These are phyloP conservation scores for Todus mexicanus DNA, from an alignment of 2,797 vertebrate genomes.

Conservation along the genomic window DNA sequence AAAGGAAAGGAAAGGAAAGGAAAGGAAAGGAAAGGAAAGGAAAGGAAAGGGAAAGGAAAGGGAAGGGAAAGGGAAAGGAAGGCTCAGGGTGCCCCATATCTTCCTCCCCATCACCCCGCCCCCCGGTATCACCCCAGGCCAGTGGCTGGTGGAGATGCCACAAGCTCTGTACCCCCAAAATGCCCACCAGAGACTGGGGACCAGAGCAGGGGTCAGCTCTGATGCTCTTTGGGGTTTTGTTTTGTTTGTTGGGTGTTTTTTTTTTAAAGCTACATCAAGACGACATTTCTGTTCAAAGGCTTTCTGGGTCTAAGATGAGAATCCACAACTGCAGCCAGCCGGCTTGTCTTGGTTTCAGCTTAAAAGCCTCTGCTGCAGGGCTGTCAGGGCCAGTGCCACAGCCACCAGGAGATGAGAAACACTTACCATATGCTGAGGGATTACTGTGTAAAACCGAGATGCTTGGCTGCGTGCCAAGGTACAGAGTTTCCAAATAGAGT, in stretches of 20 bases:
- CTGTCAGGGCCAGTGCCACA: neutral
- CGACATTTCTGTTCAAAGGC: neutral
- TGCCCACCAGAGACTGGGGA: fast-evolving
- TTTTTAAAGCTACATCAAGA: neutral
- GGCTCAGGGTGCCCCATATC: neutral
- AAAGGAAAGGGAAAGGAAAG: neutral
- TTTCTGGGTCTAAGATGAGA: neutral
- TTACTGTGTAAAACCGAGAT: slow-evolving; percentile 65
- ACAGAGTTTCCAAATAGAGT: slow-evolving; percentile 76
- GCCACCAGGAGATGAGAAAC: slow-evolving; percentile 27
- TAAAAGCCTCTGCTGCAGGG: neutral
- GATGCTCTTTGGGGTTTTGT: neutral
- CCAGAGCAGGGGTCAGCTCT: neutral
- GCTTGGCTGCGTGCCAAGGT: slow-evolving; percentile 62
- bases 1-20: too few species aligned
- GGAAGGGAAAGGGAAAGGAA: too few species aligned
- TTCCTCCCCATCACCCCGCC: neutral
- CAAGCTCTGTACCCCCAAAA: neutral
- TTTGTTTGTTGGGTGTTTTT: neutral
- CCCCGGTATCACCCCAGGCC: neutral
- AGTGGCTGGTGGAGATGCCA: neutral
- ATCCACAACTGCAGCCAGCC: neutral
- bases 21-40: neutral
- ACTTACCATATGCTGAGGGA: slow-evolving; percentile 65
- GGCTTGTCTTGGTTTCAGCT: neutral